Percentiles rank a stretch among this genome's conserved stretches.
Evolutionary conservation across 2,888 invertebrate species (phyloP).

Genomic region (Phymatocera aterrima): DNA sequence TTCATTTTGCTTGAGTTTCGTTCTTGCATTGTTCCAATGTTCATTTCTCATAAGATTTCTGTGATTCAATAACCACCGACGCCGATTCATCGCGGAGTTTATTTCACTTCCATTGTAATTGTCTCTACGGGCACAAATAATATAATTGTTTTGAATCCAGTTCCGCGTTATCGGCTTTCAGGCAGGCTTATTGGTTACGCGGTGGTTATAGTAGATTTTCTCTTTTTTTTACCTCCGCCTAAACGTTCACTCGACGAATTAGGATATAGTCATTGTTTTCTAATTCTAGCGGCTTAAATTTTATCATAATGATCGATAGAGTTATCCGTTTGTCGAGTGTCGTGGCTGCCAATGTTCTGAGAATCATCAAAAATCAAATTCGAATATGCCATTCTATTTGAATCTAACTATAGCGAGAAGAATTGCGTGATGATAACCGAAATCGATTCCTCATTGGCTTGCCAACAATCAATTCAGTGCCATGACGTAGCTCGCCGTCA

Average conservation of each 20-base stretch:
- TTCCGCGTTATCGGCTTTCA: neutral
- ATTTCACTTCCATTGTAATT: neutral
- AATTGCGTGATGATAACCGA: neutral
- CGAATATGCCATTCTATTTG: neutral
- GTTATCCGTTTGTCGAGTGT: neutral
- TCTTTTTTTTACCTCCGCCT: neutral
- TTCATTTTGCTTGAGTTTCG: too few species aligned
- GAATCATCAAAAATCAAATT: neutral
- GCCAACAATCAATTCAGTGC: neutral
- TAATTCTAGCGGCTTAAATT: neutral
- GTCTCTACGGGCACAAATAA: neutral
- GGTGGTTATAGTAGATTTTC: neutral
- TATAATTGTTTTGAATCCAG: neutral
- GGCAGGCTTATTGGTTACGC: neutral
- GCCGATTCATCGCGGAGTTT: too few species aligned
- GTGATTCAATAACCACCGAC: too few species aligned
- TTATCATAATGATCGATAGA: neutral
- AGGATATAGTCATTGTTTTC: neutral
- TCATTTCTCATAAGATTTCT: too few species aligned
- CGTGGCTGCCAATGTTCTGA: neutral
- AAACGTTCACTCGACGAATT: neutral
- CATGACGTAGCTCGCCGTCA: neutral
- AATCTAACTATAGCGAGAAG: neutral
- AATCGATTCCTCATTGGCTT: neutral
- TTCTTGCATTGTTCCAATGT: too few species aligned